Base-by-base conservation (phyloP, 2,888 invertebrate species). In the Pomacea canaliculata region DNA sequence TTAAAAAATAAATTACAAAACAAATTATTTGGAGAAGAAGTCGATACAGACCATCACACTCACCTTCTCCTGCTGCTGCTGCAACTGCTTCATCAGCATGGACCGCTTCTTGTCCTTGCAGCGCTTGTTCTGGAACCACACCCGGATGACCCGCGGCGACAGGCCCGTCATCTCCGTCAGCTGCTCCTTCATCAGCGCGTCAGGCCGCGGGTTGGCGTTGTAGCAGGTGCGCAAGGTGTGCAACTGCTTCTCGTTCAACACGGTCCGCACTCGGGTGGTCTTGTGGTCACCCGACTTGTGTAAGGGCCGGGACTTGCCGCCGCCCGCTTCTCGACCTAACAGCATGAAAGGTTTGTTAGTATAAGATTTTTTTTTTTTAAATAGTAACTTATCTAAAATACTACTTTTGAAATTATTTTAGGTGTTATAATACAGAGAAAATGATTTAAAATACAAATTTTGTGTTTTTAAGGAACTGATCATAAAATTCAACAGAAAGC, bases 161-260 rank as follows among this genome's bases (percentile, higher is more conserved):
- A 99, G 94, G 0, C 97, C 95, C 23, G 99, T 99, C 98, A 99
- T 98, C 92, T 99, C 99, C 66, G 98, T 98, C 81, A 99, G 94
- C 91, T 99, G 98, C 91, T 99, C 99, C 93, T 99, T 99, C 97
- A 98, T 97, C 80, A 99, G 94, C 65, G 99, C 99, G 92, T 99
- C 99, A 63, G 99, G 99, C 73, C 99, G 93, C 77, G 99, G 98
- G 92, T 99, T 99, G 77, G 97, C 97, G 78, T 95, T 95, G 92
- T 99, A 99, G 92, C 98, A 99, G 80, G 97, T 98, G 92, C 98
- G 94, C 86, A 99, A 93, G 12, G 98, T 99, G 92, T 98, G 97
- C 85, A 99, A 93, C 91, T 99, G 99, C 91, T 98, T 98, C 92
- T 99, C 99, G 92, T 98, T 99, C 80, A 99, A 94, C 62, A 99